A percentile compares a stretch with the other conserved stretches of the same genome.
phyloP scores from a whole-genome alignment of 2,888 invertebrate species.

The Orchesella flavescens region DNA sequence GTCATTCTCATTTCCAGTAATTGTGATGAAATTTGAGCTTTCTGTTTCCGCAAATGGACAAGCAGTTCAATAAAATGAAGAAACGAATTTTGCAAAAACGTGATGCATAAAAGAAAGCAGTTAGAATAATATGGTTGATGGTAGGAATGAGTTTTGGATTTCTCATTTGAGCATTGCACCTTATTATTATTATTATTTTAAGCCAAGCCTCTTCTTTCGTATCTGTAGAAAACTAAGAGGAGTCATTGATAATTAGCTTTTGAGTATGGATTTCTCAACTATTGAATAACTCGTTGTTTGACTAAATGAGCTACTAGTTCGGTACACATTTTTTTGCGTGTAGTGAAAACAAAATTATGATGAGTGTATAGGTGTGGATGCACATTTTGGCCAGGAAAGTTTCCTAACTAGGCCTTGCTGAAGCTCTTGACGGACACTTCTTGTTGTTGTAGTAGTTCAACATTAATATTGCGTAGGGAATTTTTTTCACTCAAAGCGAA shows the following conservation, averaged over 20 bases:
- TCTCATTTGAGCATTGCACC: too few relatives aligned
- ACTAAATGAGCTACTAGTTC: conserved; percentile 13
- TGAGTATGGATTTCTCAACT: background rate
- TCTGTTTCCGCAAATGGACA: too few relatives aligned
- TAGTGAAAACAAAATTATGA: conserved; percentile 18
- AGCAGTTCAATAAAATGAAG: too few relatives aligned
- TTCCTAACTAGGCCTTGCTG: background rate
- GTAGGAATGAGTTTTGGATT: too few relatives aligned
- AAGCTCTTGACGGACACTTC: background rate
- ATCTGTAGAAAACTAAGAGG: too few relatives aligned
- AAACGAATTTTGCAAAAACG: too few relatives aligned
- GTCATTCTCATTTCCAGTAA: too few relatives aligned
- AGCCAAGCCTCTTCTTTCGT: too few relatives aligned
- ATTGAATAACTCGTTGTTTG: conserved; percentile 2
- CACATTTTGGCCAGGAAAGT: background rate
- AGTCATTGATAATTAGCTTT: background rate
- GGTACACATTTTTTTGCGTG: background rate
- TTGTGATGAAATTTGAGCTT: too few relatives aligned
- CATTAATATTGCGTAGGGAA: background rate
- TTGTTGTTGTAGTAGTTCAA: background rate
- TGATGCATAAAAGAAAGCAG: too few relatives aligned
- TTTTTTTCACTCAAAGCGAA: background rate
- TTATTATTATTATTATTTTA: too few relatives aligned
- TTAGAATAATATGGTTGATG: too few relatives aligned
- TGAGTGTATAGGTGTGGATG: conserved; percentile 15